Conservation (phyloP, 2,888 invertebrate species). For the Tetranychus truncatus region DNA sequence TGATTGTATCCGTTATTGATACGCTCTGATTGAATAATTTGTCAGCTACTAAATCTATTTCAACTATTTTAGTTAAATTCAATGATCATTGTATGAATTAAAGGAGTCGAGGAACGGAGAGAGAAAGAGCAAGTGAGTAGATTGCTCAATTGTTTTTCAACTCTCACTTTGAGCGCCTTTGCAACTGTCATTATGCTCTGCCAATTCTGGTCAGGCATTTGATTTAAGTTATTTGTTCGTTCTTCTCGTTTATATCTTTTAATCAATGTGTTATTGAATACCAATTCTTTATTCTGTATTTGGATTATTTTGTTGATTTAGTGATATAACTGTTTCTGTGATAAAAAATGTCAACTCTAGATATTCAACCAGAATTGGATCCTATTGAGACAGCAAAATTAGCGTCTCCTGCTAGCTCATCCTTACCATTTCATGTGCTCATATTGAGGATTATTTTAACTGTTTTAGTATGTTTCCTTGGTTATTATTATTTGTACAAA, state of each 20-base stretch:
- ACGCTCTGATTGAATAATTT: background rate
- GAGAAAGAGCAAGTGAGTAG: background rate
- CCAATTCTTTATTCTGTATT: background rate
- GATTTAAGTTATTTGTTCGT: background rate
- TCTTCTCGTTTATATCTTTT: background rate
- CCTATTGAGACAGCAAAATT: slow-evolving; percentile 18
- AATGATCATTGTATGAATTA: background rate
- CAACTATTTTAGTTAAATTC: background rate
- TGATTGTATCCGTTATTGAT: background rate
- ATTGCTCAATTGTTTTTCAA: background rate
- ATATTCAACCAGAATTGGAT: background rate
- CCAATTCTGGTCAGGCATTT: background rate
- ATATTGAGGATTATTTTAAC: background rate
- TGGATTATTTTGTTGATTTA: background rate
- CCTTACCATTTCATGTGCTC: slow-evolving; percentile 25
- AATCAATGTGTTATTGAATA: background rate
- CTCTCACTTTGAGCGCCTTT: background rate
- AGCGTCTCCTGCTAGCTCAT: slow-evolving; percentile 36
- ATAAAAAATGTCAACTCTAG: background rate
- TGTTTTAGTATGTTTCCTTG: background rate
- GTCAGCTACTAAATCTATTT: background rate
- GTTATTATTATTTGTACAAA: slow-evolving; percentile 9
- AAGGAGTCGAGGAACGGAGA: background rate
- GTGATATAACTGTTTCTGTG: background rate
- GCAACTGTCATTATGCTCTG: background rate